phyloP scores from a whole-genome alignment of 1,140 invertebrate species.

The Pseudachorutes palmiensis region DNA sequence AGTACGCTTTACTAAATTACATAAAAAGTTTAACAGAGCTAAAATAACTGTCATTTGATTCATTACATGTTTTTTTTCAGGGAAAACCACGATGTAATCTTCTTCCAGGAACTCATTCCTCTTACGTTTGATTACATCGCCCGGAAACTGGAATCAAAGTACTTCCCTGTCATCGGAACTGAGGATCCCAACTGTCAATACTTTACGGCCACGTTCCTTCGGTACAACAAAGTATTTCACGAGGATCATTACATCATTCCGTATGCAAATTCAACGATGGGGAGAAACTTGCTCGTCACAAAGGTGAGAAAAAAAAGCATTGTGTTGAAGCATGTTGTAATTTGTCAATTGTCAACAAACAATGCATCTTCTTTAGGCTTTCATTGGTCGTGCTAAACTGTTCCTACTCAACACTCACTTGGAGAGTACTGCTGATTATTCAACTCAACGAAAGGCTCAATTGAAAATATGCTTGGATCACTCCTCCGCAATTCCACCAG shows the following conservation, averaged over 20 bases:
- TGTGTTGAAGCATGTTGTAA: not conserved
- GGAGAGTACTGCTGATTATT: slow-evolving; percentile 50
- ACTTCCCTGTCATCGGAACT: slow-evolving; percentile 43
- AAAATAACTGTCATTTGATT: not conserved
- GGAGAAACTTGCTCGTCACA: slow-evolving; percentile 46
- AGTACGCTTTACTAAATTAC: slow-evolving; percentile 40
- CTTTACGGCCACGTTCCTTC: slow-evolving; percentile 48
- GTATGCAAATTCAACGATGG: slow-evolving; percentile 47
- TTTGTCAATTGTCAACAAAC: not conserved
- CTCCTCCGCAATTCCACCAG: slow-evolving; percentile 40
- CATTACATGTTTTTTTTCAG: slow-evolving; percentile 41
- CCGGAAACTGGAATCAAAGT: slow-evolving; percentile 41
- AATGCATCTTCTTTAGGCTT: slow-evolving; percentile 41
- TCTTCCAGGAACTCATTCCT: slow-evolving; percentile 55
- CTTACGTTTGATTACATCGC: slow-evolving; percentile 44
- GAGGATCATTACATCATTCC: slow-evolving; percentile 44
- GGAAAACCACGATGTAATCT: slow-evolving; percentile 53
- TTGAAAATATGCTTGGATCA: slow-evolving; percentile 45
- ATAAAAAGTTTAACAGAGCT: not conserved
- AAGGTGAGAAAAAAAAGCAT: slow-evolving; percentile 4
- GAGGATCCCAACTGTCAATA: slow-evolving; percentile 42
- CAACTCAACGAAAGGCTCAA: slow-evolving; percentile 46
- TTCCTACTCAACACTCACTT: slow-evolving; percentile 52
- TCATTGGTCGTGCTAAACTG: slow-evolving; percentile 45
- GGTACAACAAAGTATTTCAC: slow-evolving; percentile 44